phyloP scores from a whole-genome alignment of 1,140 invertebrate genomes.

The Drosophila dunni region DNA sequence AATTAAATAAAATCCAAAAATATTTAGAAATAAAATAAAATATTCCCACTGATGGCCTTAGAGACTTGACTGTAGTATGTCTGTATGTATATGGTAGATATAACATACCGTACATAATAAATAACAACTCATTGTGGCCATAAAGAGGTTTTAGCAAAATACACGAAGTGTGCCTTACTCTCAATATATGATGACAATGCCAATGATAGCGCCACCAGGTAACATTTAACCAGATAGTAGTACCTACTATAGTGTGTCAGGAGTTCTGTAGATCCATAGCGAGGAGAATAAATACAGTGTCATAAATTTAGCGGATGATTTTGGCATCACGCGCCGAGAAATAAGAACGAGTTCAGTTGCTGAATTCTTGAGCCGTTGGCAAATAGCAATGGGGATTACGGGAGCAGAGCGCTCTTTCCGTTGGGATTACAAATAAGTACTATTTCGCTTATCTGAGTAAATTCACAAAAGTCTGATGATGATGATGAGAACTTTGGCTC shows the following conservation, averaged over 20 bases:
- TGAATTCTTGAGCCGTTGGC: constrained; percentile 34
- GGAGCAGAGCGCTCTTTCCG: constrained; percentile 27
- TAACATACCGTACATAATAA: background rate
- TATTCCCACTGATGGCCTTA: too few species aligned
- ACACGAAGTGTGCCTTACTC: background rate
- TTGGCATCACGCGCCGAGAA: constrained; percentile 40
- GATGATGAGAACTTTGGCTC: constrained; percentile 22
- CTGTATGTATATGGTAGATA: background rate
- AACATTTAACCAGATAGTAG: constrained; percentile 13
- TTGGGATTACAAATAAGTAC: constrained; percentile 29
- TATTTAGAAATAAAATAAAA: too few species aligned
- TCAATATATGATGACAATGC: constrained; percentile 12
- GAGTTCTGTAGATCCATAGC: background rate
- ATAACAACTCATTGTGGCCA: background rate
- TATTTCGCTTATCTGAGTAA: constrained; percentile 30
- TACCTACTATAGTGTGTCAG: background rate
- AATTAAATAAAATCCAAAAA: too few species aligned
- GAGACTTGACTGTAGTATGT: too few species aligned
- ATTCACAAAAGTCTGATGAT: constrained; percentile 4
- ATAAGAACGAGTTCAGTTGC: constrained; percentile 32
- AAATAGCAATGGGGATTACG: constrained; percentile 49
- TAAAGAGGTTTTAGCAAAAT: background rate
- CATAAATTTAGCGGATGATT: constrained; percentile 22
- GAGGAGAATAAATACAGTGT: constrained; percentile 1
- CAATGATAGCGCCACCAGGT: constrained; percentile 25